Base-by-base conservation (phyloP, 2,113 vertebrate species). In the Acanthochromis polyacanthus region DNA sequence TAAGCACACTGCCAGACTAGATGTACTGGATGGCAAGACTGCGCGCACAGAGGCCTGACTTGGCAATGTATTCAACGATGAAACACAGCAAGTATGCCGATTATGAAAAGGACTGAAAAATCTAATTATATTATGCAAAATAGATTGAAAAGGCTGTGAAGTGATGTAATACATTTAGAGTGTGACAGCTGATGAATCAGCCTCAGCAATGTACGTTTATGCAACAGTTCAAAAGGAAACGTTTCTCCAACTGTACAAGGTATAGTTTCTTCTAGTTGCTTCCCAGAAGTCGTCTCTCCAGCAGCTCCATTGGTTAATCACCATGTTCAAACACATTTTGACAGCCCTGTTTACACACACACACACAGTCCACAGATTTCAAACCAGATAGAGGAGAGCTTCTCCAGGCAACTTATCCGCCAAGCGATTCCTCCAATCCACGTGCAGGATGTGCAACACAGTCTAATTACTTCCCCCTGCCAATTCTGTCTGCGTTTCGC, bases 61-160 rank as follows among this genome's bases (percentile, higher is more conserved):
- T 67, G 58, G 65, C 80, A 83, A 64, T 57, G 56, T 71, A 61
- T 72, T 80, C 10, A 16, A 67, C 67, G 65, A 56, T 63, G 65
- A 82, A 79, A 81, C 64, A 84, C 58, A 74, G 15, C 28, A 60
- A 83, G 62, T 78, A 52, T 83, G 70, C 73, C 75, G 85, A 88
- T 90, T 73, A 81, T 66, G 53, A 82, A 74, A 63, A 81, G 52
- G 36, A 38, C 16, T 40, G 63, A 38, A 59, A 52, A 83, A 83
- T 72, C 71, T 68, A 81, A 91, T 86, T 75, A 90, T 66, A 63
- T 76, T 77, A 85, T 80, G 86, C 76, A 88, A 86, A 90, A 72
- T 63, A 78, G 53, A 85, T 56, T 1, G 70, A 82, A 80, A 83
- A 81, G 69, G 55, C 58, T 75, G 74, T 66, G 76, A 78, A 85